Conservation (phyloP, 2,797 vertebrate genomes). For the Aplochiton taeniatus region DNA sequence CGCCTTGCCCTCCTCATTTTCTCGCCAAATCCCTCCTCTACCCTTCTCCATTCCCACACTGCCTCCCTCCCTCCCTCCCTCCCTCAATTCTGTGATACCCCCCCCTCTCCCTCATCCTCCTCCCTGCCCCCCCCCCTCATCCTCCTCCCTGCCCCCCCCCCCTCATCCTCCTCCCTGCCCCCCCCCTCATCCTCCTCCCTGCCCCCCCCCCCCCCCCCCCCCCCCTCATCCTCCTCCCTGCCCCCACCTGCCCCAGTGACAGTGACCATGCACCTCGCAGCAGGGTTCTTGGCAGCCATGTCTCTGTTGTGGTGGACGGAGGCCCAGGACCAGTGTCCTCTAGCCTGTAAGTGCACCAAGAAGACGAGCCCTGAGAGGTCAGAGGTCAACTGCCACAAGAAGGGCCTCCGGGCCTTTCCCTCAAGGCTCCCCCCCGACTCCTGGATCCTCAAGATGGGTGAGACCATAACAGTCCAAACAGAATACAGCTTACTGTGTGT, state of each 20-base stretch:
- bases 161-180: neutral
- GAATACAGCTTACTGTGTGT: too few species aligned
- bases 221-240: neutral
- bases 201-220: neutral
- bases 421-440: conserved; percentile 66
- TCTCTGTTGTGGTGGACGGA: conserved; percentile 37
- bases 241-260: conserved; percentile 3
- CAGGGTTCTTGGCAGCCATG: conserved; percentile 33
- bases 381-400: conserved; percentile 76
- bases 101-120: neutral
- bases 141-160: neutral
- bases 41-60: neutral
- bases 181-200: neutral
- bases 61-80: neutral
- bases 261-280: conserved; percentile 42
- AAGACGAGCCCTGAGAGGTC: conserved; percentile 59
- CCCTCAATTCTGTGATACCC: too few species aligned
- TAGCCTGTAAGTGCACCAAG: conserved; percentile 67
- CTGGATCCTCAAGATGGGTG: conserved; percentile 78
- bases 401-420: conserved; percentile 64
- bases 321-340: conserved; percentile 58
- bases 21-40: too few species aligned
- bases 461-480: conserved; percentile 17
- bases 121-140: neutral
- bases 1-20: too few species aligned